Percentiles rank a stretch among this genome's conserved stretches.
These are phyloP conservation scores for Nephrotoma guestfalica DNA, from an alignment of 2,888 invertebrate genomes.

Conservation along the genomic window DNA sequence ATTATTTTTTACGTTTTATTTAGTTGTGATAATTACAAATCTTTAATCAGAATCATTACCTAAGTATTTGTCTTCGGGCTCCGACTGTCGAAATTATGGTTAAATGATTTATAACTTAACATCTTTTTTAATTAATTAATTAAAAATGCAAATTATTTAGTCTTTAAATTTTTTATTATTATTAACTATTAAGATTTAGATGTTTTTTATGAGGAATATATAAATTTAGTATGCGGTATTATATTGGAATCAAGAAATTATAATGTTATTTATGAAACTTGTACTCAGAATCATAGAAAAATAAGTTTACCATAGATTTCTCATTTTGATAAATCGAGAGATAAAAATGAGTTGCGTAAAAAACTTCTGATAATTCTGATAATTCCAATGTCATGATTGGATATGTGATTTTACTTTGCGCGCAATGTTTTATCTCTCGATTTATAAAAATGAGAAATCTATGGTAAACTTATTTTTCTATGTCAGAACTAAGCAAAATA, in stretches of 20 bases:
- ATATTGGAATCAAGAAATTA: not conserved
- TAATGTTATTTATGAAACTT: not conserved
- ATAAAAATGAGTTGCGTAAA: no score
- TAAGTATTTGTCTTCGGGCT: not conserved
- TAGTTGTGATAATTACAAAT: not conserved
- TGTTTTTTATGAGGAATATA: not conserved
- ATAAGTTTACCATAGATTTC: no score
- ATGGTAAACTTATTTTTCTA: no score
- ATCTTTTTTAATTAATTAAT: not conserved
- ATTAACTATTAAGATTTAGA: not conserved
- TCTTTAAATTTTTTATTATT: not conserved
- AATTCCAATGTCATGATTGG: no score
- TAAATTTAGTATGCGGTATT: not conserved
- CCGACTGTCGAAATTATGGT: not conserved
- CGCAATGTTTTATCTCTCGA: no score
- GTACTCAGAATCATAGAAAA: not conserved
- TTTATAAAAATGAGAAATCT: no score
- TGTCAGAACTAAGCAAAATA: no score
- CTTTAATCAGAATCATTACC: not conserved
- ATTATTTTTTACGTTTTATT: not conserved
- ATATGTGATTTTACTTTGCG: no score
- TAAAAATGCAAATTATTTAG: not conserved
- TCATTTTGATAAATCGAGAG: no score
- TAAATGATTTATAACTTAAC: not conserved
- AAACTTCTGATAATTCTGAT: no score